A percentile compares a stretch with the other conserved stretches of the same genome.
Evolutionary conservation across 2,113 vertebrate species (phyloP).

Genomic region (Microtus ochrogaster): DNA sequence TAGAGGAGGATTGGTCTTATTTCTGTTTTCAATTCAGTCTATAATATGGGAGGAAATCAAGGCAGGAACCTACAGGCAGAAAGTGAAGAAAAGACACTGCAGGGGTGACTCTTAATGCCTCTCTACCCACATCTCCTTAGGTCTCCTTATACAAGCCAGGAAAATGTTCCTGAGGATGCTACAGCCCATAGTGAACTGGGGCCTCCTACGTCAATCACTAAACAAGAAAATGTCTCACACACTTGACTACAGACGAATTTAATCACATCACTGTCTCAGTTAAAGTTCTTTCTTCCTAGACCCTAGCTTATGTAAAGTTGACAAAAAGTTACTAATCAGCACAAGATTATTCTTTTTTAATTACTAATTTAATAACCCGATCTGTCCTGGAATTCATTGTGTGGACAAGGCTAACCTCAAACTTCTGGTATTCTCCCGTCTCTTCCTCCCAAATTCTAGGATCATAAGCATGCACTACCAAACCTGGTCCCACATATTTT

Average conservation of each 20-base stretch:
- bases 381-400: neutral
- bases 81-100: neutral
- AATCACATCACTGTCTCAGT: neutral
- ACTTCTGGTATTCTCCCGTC: neutral
- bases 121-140: neutral
- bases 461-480: neutral
- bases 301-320: neutral
- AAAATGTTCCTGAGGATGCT: neutral
- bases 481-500: neutral
- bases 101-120: neutral
- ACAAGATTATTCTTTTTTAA: neutral
- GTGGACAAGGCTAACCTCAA: no score
- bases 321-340: neutral
- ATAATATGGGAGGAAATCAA: neutral
- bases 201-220: neutral
- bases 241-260: neutral
- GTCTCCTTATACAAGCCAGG: neutral
- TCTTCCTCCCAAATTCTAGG: neutral
- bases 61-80: neutral
- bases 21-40: neutral
- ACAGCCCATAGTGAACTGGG: no score
- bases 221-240: neutral
- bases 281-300: neutral
- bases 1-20: neutral
- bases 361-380: no score